Conservation (phyloP, 2,888 invertebrate species). For the Eupithecia subfuscata region DNA sequence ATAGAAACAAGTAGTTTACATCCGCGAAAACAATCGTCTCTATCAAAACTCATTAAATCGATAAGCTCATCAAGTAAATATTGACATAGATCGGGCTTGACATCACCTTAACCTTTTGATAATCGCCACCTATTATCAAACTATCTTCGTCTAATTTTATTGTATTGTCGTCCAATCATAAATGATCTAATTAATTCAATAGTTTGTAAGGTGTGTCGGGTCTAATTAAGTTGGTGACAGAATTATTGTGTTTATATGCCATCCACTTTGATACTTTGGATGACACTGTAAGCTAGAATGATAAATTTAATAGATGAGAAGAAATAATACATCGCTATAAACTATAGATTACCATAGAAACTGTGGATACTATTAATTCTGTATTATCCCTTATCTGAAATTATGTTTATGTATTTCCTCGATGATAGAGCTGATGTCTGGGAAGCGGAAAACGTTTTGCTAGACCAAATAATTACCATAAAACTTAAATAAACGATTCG, state of each 20-base stretch:
- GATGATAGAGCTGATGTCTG: background rate
- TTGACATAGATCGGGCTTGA: slow-evolving; percentile 76
- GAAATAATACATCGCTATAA: background rate
- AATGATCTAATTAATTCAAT: slow-evolving; percentile 17
- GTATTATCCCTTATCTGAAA: background rate
- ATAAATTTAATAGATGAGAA: slow-evolving; percentile 19
- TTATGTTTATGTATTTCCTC: background rate
- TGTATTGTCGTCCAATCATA: slow-evolving; percentile 34
- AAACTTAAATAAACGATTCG: slow-evolving; percentile 44
- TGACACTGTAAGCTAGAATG: slow-evolving; percentile 7
- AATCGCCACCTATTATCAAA: slow-evolving; percentile 72
- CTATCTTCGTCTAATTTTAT: slow-evolving; percentile 55
- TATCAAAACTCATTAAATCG: slow-evolving; percentile 58
- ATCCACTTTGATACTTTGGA: slow-evolving; percentile 5
- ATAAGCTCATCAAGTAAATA: slow-evolving; percentile 68
- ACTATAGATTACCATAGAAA: slow-evolving; percentile 2
- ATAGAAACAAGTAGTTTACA: slow-evolving; percentile 55
- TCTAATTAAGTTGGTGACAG: slow-evolving; percentile 18
- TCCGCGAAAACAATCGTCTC: slow-evolving; percentile 61
- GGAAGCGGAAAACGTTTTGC: slow-evolving; percentile 6
- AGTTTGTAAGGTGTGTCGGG: background rate
- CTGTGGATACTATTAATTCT: background rate
- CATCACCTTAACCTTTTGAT: slow-evolving; percentile 75
- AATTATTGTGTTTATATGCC: slow-evolving; percentile 27
- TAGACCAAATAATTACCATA: slow-evolving; percentile 36